Evolutionary conservation across 64 coral and sea anemone species (phyloP), one percentile per base, ranked within the genome.

Genomic region (Dendrophyllia cribrosa): DNA sequence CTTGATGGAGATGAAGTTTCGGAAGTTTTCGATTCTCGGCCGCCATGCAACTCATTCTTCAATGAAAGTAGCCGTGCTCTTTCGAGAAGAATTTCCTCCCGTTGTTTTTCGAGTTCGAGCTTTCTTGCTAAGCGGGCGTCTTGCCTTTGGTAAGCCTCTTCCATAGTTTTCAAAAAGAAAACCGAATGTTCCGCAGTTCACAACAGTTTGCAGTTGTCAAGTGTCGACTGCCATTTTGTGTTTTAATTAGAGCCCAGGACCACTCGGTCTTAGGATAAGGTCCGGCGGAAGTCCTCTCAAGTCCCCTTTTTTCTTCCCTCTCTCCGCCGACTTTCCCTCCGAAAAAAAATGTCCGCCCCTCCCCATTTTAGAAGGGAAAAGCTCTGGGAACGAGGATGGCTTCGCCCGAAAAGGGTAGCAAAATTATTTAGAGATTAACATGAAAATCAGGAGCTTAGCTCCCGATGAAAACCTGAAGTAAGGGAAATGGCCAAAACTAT

Each of bases 71-170:
- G 34, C 46, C 61, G 65, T 53, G 48, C 80, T 6, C 91, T 83
- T 73, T 92, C 91, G 16, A 34, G 24, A n/a, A 86, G 83, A 43
- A 92, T 77, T 66, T 74, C 72, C 52, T 92, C 63, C 25, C 91
- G 91, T 70, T 86, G 34, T 87, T 86, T 74, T 47, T 87, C 80
- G 43, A 92, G 82, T 69, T 46, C 74, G 19, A 52, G 11, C 20
- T 83, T 83, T 45, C 80, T 83, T 23, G 43, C 60, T 13, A 82
- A 65, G 10, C 59, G 78, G 26, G 34, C 26, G 44, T 64, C 78
- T 82, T 64, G 59, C 12, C 24, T 64, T 46, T 22, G 43, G 3
- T 62, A 43, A 21, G 43, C 60, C 0, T 50, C 80, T 15, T 83
- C 62, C 80, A 83, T 83, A 10, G 44, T 55, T 47, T 47, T 49